phyloP scores from a whole-genome alignment of 2,113 vertebrate genomes.

The Burhinus bistriatus region DNA sequence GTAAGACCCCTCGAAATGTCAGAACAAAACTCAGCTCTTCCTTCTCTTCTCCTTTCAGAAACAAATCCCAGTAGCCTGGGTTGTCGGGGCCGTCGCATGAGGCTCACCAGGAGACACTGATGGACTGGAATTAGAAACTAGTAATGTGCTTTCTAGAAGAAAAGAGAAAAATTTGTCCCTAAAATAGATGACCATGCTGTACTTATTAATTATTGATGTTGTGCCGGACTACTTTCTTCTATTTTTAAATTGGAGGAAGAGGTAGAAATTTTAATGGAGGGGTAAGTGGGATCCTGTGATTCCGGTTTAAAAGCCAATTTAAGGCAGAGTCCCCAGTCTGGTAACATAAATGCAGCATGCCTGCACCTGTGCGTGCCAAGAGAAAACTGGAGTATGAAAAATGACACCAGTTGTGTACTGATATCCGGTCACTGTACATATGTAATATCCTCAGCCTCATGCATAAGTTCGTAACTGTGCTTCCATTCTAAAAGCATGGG shows the following conservation, averaged over 20 bases:
- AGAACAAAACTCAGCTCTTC: not conserved
- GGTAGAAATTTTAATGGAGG: not conserved
- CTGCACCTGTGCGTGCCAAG: not conserved
- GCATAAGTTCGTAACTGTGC: not conserved
- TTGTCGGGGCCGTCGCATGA: fast-evolving
- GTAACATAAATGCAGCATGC: not conserved
- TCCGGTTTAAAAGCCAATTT: not conserved
- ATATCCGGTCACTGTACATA: not conserved
- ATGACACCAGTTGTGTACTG: not conserved
- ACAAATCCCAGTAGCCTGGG: not conserved
- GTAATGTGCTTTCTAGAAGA: not conserved
- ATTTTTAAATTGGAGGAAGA: not conserved
- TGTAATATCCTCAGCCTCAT: not conserved
- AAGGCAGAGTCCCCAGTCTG: not conserved
- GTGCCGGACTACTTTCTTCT: not conserved
- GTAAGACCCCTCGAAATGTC: not conserved
- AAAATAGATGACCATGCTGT: not conserved
- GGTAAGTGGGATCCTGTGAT: not conserved
- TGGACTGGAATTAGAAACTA: not conserved
- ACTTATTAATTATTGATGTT: conserved; percentile 18
- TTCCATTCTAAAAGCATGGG: not conserved
- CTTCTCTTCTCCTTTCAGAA: not conserved
- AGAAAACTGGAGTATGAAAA: not conserved
- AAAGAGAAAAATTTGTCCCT: not conserved
- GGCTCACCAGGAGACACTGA: not conserved